These are phyloP conservation scores for Microhierax caerulescens DNA, from an alignment of 2,797 vertebrate genomes.

Conservation along the genomic window DNA sequence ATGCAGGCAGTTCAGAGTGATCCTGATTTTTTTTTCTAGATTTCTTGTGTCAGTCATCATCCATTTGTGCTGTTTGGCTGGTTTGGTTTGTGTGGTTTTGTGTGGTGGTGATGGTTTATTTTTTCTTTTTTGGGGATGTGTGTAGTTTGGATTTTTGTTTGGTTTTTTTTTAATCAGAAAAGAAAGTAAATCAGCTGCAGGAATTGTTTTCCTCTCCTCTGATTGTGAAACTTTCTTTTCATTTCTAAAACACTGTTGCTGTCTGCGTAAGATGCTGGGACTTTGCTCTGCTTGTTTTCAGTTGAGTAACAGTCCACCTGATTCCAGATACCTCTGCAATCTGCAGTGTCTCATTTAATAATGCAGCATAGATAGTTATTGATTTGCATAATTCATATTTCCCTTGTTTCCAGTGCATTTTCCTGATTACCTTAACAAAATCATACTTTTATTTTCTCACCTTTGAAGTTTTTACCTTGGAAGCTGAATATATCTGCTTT, in stretches of 20 bases:
- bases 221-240: not conserved
- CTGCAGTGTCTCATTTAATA: conserved; percentile 3
- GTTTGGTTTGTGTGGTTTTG: not conserved
- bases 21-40: not conserved
- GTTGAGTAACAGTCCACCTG: not conserved
- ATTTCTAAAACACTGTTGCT: not conserved
- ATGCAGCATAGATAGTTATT: not conserved
- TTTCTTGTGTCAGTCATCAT: not conserved
- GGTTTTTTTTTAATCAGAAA: not conserved
- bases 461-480: not conserved
- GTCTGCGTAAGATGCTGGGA: not conserved
- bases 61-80: not conserved
- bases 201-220: not conserved
- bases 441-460: not conserved
- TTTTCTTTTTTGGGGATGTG: too few relatives aligned
- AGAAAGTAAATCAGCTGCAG: not conserved
- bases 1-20: not conserved
- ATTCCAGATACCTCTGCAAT: not conserved
- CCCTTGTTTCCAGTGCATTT: not conserved
- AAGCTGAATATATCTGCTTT: not conserved
- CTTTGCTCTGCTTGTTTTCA: not conserved
- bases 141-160: not conserved
- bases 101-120: too few relatives aligned
- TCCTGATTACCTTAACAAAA: conserved; percentile 1
- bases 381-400: conserved; percentile 25